These are phyloP conservation scores for Macrosoma leucophasiata DNA, from an alignment of 2,888 invertebrate genomes.

Conservation along the genomic window DNA sequence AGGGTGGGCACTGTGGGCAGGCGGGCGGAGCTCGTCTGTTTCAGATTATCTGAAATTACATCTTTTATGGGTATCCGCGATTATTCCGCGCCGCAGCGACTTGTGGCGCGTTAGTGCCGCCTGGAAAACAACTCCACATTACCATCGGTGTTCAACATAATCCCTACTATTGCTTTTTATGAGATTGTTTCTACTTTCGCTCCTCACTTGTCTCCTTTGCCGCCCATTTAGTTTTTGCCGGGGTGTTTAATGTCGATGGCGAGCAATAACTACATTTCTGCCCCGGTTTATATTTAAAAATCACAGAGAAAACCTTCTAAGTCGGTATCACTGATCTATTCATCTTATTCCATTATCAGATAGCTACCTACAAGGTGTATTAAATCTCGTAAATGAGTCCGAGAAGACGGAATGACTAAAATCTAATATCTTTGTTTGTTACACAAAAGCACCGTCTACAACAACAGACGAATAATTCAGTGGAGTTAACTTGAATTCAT, in stretches of 20 bases:
- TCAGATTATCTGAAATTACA: constrained; percentile 77
- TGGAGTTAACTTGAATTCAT: constrained; percentile 74
- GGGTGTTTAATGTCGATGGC: too few relatives aligned
- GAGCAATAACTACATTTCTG: too few relatives aligned
- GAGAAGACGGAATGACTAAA: constrained; percentile 49
- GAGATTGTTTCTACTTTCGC: constrained; percentile 53
- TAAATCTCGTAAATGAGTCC: constrained; percentile 30
- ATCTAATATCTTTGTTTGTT: constrained; percentile 66
- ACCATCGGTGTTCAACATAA: constrained; percentile 69
- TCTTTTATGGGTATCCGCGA: constrained; percentile 76
- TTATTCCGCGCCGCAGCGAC: constrained; percentile 74
- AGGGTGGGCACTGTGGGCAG: constrained; percentile 32
- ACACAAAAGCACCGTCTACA: constrained; percentile 66
- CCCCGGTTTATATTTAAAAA: too few relatives aligned
- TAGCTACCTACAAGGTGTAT: constrained; percentile 6
- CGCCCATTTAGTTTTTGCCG: constrained; percentile 15
- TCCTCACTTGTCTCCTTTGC: constrained; percentile 35
- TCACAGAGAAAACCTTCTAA: too few relatives aligned
- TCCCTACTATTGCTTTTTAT: constrained; percentile 70
- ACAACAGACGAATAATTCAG: constrained; percentile 72
- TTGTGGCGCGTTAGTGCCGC: constrained; percentile 68
- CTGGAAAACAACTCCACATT: constrained; percentile 66
- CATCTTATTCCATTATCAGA: background rate
- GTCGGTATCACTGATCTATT: too few relatives aligned
- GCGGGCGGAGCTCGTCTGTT: constrained; percentile 72